Evolutionary conservation across 2,888 invertebrate genomes (phyloP).

Genomic region (Parasteatoda lunata): DNA sequence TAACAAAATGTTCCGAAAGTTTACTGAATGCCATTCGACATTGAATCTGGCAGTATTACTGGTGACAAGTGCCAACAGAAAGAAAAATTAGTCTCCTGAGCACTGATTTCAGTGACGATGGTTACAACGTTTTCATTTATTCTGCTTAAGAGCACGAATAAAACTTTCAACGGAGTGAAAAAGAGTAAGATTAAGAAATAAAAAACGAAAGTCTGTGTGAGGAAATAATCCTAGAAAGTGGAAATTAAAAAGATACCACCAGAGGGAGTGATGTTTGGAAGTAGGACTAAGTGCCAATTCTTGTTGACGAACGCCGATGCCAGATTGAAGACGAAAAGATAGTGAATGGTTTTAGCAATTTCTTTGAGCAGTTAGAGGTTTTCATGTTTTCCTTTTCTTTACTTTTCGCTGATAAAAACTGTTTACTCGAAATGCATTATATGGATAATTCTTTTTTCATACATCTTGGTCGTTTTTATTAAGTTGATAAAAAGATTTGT

Average conservation of each 20-base stretch:
- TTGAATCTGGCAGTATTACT: constrained; percentile 38
- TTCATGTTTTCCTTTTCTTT: not conserved
- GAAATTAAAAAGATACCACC: constrained; percentile 60
- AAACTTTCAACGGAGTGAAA: constrained; percentile 33
- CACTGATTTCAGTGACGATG: constrained; percentile 12
- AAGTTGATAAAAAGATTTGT: not conserved
- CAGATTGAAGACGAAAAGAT: constrained; percentile 22
- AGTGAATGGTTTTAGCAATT: constrained; percentile 40
- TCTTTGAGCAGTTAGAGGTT: constrained; percentile 31
- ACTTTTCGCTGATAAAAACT: not conserved
- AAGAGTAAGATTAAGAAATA: not conserved
- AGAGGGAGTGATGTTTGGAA: constrained; percentile 20
- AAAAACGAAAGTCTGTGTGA: not conserved
- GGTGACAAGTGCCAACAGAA: constrained; percentile 32
- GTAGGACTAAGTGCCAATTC: constrained; percentile 56
- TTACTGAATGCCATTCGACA: not conserved
- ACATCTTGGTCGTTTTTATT: not conserved
- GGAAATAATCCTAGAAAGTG: constrained; percentile 41
- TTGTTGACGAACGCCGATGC: constrained; percentile 56
- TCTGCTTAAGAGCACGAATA: constrained; percentile 55
- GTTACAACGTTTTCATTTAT: constrained; percentile 43
- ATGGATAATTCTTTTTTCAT: constrained; percentile 26
- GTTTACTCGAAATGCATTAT: constrained; percentile 30
- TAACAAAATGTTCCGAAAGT: no score
- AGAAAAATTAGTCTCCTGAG: constrained; percentile 8